These are phyloP conservation scores for Malurus leucopterus DNA, from an alignment of 2,797 vertebrate genomes.

Conservation along the genomic window DNA sequence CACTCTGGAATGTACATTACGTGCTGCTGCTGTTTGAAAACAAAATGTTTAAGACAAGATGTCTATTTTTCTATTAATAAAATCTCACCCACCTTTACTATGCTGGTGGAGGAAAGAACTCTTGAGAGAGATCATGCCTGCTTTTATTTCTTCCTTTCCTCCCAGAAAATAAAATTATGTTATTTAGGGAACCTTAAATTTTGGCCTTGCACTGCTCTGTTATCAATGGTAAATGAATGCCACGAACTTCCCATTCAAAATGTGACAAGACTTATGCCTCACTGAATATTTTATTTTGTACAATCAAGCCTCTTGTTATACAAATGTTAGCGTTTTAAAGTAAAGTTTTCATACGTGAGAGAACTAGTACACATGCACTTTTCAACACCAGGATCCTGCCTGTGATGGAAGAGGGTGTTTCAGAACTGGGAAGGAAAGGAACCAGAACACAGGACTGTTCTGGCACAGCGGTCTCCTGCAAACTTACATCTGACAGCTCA, in stretches of 20 bases:
- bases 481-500: neutral
- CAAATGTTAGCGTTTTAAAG: neutral
- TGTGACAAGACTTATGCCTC: neutral
- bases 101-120: neutral
- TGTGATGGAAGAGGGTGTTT: neutral
- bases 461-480: neutral
- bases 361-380: neutral
- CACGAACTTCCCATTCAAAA: neutral
- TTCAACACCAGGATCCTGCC: neutral
- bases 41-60: neutral
- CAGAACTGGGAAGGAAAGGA: neutral
- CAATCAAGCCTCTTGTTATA: neutral
- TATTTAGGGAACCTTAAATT: neutral
- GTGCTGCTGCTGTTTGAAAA: neutral
- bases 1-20: neutral
- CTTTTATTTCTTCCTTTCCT: neutral
- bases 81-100: neutral
- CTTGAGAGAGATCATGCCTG: neutral
- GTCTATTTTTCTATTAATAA: neutral
- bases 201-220: neutral
- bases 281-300: neutral
- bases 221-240: neutral
- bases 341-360: neutral
- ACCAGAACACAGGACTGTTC: neutral
- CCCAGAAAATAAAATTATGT: neutral